phyloP scores from a whole-genome alignment of 37 sponge, comb jelly and placozoan genomes.

The Halichondria panicea region DNA sequence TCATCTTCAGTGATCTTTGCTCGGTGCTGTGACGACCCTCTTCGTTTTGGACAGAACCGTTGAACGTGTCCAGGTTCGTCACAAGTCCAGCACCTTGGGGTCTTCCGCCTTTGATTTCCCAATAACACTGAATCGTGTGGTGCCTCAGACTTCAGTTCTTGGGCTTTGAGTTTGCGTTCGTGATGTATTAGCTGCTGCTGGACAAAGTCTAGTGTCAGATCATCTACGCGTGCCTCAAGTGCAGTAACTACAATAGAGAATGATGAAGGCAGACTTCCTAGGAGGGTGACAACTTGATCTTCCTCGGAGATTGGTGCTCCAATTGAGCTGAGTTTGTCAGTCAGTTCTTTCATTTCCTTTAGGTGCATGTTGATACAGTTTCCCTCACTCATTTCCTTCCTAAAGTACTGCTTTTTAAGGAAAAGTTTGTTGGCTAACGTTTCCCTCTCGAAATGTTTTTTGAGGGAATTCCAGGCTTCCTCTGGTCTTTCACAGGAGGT shows the following conservation, averaged over 20 bases:
- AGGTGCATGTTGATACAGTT: slow-evolving; percentile 21
- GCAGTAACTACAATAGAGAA: slow-evolving; percentile 31
- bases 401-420: slow-evolving; percentile 36
- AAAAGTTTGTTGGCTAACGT: slow-evolving; percentile 32
- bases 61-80: slow-evolving; percentile 34
- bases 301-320: slow-evolving; percentile 35
- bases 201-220: slow-evolving; percentile 6
- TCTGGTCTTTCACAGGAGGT: slow-evolving; percentile 16
- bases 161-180: slow-evolving; percentile 3
- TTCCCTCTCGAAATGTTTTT: slow-evolving; percentile 32
- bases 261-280: slow-evolving; percentile 26
- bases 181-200: slow-evolving; percentile 5
- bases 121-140: slow-evolving; percentile 6
- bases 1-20: slow-evolving; percentile 18
- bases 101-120: neutral
- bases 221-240: slow-evolving; percentile 26
- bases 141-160: neutral
- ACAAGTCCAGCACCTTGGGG: slow-evolving; percentile 4
- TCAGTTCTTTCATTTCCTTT: slow-evolving; percentile 45
- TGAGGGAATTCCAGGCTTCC: slow-evolving; percentile 19
- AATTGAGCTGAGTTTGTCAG: slow-evolving; percentile 27
- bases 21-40: no score
- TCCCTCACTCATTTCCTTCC: slow-evolving; percentile 31
- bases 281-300: slow-evolving; percentile 36
- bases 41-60: slow-evolving; percentile 28